phyloP scores from a whole-genome alignment of 2,888 invertebrate genomes.

The Leucophenga montana region DNA sequence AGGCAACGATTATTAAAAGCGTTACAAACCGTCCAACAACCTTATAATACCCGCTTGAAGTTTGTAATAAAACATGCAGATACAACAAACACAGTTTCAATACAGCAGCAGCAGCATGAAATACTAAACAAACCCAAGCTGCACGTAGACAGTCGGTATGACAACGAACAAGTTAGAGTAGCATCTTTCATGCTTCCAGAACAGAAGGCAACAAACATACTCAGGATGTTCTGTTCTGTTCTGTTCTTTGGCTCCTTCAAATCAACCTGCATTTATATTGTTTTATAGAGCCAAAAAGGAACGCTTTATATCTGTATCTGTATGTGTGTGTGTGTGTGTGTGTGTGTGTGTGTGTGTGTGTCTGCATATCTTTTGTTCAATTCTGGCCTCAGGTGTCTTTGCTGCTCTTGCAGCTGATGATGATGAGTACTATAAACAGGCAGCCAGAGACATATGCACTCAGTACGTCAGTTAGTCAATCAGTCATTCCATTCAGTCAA shows the following conservation, averaged over 20 bases:
- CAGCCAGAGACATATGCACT: neutral
- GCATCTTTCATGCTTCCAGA: slow-evolving; percentile 10
- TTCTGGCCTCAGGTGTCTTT: slow-evolving; percentile 23
- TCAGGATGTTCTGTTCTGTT: neutral
- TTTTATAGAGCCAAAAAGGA: neutral
- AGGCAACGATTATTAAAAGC: too few species aligned
- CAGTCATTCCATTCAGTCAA: too few species aligned
- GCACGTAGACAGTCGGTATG: neutral
- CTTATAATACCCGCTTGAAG: too few species aligned
- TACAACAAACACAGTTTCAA: neutral
- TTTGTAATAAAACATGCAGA: slow-evolving; percentile 5
- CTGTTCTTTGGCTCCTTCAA: too few species aligned
- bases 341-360: neutral
- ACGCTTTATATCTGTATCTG: neutral
- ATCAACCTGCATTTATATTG: slow-evolving; percentile 13
- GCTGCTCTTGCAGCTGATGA: slow-evolving; percentile 23
- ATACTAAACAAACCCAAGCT: slow-evolving; percentile 17
- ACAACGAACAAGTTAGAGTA: slow-evolving; percentile 3
- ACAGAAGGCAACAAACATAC: slow-evolving; percentile 20
- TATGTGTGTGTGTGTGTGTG: neutral
- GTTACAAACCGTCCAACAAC: too few species aligned
- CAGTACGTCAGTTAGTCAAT: too few species aligned
- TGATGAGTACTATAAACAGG: neutral
- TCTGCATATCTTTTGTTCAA: slow-evolving; percentile 12
- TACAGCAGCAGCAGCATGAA: slow-evolving; percentile 7